These are phyloP conservation scores for Itoplectis maculator DNA, from an alignment of 2,888 invertebrate species.

Conservation along the genomic window DNA sequence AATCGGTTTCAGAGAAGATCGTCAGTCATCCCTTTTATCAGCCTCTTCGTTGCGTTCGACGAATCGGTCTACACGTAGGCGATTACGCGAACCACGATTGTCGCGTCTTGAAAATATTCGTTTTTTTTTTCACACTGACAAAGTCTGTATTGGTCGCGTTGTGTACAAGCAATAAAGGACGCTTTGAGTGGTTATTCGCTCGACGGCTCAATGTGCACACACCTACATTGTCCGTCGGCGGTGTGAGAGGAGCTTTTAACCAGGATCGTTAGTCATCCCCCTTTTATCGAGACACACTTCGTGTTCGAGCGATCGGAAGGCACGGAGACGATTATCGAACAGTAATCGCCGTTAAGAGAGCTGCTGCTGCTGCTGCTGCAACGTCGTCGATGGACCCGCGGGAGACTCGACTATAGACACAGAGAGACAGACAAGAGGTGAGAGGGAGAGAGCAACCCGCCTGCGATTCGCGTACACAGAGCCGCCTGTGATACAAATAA, in stretches of 20 bases:
- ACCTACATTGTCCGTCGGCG: not conserved
- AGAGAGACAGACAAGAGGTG: constrained; percentile 26
- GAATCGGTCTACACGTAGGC: too few relatives aligned
- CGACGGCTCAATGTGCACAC: not conserved
- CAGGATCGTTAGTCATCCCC: constrained; percentile 7
- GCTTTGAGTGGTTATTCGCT: too few relatives aligned
- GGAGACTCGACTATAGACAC: not conserved
- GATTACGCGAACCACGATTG: too few relatives aligned
- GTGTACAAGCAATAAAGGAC: too few relatives aligned
- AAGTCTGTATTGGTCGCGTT: too few relatives aligned
- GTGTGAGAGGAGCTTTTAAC: constrained; percentile 14
- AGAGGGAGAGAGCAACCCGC: constrained; percentile 8
- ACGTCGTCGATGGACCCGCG: constrained; percentile 53
- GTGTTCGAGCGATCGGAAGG: constrained; percentile 59
- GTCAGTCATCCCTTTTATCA: constrained; percentile 29
- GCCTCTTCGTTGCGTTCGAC: too few relatives aligned
- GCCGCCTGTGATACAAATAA: constrained; percentile 66
- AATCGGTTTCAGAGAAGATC: constrained; percentile 35
- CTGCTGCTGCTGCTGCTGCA: constrained; percentile 28
- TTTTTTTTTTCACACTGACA: too few relatives aligned
- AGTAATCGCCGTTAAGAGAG: constrained; percentile 64
- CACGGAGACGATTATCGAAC: constrained; percentile 63
- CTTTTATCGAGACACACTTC: constrained; percentile 46
- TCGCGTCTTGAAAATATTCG: too few relatives aligned
- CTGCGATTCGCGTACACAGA: constrained; percentile 43